phyloP scores from a whole-genome alignment of 2,797 vertebrate species.

The Hyperoplus immaculatus region DNA sequence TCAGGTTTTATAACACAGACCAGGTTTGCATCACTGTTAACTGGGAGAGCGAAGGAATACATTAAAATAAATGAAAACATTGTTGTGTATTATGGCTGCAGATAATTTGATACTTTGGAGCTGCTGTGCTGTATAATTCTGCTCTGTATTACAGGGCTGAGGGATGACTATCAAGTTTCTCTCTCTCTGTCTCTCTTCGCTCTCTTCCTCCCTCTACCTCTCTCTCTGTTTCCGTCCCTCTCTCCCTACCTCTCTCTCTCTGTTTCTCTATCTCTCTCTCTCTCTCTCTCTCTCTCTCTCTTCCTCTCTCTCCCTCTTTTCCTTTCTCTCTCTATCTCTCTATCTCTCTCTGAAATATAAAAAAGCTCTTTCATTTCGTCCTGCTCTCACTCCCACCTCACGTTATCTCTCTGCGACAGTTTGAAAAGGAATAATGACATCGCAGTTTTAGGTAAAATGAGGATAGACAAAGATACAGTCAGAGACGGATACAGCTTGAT shows the following conservation, averaged over 20 bases:
- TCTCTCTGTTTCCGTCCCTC: too few species aligned
- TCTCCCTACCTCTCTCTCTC: too few species aligned
- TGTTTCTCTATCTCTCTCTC: too few species aligned
- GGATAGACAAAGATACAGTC: too few species aligned
- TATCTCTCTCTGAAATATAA: constrained; percentile 30
- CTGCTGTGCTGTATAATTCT: constrained; percentile 21
- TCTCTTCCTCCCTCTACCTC: too few species aligned
- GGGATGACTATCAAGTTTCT: constrained; percentile 42
- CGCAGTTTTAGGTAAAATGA: too few species aligned
- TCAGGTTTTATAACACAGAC: constrained; percentile 1
- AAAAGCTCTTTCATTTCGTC: constrained; percentile 37
- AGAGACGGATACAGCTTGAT: too few species aligned
- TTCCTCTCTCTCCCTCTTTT: too few species aligned
- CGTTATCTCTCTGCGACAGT: constrained; percentile 56
- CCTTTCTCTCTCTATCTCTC: too few species aligned
- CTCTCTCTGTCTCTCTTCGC: too few species aligned
- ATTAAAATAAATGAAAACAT: constrained; percentile 24
- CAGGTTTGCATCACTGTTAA: constrained; percentile 17
- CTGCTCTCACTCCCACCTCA: constrained; percentile 27
- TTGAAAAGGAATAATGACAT: constrained; percentile 65
- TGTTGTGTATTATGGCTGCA: constrained; percentile 10
- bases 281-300: too few species aligned
- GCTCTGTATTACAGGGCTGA: constrained; percentile 20
- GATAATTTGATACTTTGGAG: constrained; percentile 32
- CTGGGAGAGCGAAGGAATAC: neutral